Evolutionary conservation across 2,888 invertebrate genomes (phyloP).

Genomic region (Macaria notata): DNA sequence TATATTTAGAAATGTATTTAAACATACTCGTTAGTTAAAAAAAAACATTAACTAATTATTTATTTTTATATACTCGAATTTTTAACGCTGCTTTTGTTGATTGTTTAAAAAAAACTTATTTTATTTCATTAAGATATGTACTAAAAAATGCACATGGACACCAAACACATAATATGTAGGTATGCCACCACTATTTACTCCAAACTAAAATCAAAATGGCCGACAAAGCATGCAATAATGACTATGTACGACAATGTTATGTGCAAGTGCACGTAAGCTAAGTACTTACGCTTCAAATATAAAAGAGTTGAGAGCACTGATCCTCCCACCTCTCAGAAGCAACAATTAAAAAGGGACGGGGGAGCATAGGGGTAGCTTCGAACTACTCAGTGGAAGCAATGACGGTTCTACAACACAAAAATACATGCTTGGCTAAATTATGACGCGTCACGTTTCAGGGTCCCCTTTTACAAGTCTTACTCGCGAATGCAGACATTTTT

Average conservation of each 20-base stretch:
- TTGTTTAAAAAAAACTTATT: no score
- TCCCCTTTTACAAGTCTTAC: slow-evolving; percentile 15
- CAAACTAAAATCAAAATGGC: slow-evolving; percentile 41
- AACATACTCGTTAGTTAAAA: no score
- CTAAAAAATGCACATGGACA: no score
- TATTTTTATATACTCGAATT: no score
- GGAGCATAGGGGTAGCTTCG: slow-evolving; percentile 51
- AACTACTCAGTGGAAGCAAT: slow-evolving; percentile 74
- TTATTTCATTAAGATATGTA: no score
- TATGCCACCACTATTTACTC: no score
- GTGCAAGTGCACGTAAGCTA: slow-evolving; percentile 35
- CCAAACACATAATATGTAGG: no score
- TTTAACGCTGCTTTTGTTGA: no score
- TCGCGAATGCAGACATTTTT: slow-evolving; percentile 3
- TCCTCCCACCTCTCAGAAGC: slow-evolving; percentile 75
- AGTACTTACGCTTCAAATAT: slow-evolving; percentile 54
- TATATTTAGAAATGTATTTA: no score
- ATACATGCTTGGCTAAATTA: slow-evolving; percentile 66
- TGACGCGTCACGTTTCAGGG: slow-evolving; percentile 54
- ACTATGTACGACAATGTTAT: slow-evolving; percentile 34
- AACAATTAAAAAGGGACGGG: slow-evolving; percentile 75
- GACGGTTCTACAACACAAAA: slow-evolving; percentile 58
- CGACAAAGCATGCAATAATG: slow-evolving; percentile 36
- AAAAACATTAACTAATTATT: no score
- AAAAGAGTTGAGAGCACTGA: slow-evolving; percentile 67